Base-by-base conservation (phyloP, 2,888 invertebrate genomes). In the Pristionchus japonicus region DNA sequence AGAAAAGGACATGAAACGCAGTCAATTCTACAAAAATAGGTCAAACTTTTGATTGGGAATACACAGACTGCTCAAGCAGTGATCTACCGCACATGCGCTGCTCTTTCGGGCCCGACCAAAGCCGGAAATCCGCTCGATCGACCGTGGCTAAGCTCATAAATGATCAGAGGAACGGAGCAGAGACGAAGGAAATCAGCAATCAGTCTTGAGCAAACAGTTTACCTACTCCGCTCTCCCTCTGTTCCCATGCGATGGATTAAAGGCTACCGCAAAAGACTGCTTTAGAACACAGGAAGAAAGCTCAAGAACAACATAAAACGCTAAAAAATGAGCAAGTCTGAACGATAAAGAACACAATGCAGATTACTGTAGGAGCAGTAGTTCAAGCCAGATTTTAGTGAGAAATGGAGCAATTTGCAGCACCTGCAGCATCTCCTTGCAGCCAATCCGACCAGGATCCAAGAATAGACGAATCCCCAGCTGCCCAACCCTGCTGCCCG, bases 91-190 rank as follows among this genome's bases (percentile, higher is more conserved):
- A 77, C 43, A 67, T 15, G n/a, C 43, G 6, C 74, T 23, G 2
- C 37, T 11, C 40, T 74, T 74, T 74, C 77, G 27, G 77, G 43
- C 77, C 37, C 77, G 43, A 77, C 77, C 43, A 77, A 77, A 77
- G 77, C 31, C 77, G 77, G 77, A 77, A 47, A 40, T 77, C 27
- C 7, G 43, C n/a, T 77, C 77, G 77, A 77, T 77, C 77, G 77
- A 77, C 77, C 77, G 77, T 77, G 27, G 77, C 77, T 77, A 77
- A 77, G 77, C 77, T 77, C 77, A 77, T 77, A 77, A 77, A 77
- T 47, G 77, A 77, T 43, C 77, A 43, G 43, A 77, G 77, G 43
- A 40, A 34, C 67, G 67, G 67, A 43, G 64, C 20, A 3, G 37
- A 37, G 47, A 43, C 9, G 27, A 1, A 37, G 43, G 77, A 77